These are phyloP conservation scores for Brachyalestes nurse DNA, from an alignment of 2,797 vertebrate genomes.

Conservation along the genomic window DNA sequence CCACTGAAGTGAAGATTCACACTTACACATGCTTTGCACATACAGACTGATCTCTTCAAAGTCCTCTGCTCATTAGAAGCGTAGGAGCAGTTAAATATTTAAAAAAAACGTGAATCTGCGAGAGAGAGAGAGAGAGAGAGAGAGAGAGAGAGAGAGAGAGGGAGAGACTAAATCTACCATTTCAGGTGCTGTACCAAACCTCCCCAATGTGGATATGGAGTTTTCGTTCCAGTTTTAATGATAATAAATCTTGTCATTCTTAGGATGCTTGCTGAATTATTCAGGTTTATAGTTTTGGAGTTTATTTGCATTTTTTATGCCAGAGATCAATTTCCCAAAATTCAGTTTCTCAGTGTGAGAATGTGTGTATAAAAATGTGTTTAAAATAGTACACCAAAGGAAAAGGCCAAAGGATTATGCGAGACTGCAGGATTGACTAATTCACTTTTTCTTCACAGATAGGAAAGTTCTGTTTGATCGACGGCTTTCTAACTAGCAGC, in stretches of 20 bases:
- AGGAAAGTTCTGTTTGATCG: conserved; percentile 38
- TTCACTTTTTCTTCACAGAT: background rate
- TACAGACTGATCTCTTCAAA: conserved; percentile 33
- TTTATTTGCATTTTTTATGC: conserved; percentile 34
- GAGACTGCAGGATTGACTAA: background rate
- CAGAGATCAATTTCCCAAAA: too few relatives aligned
- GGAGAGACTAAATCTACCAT: conserved; percentile 22
- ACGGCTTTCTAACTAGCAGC: conserved; percentile 50
- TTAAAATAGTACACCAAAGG: conserved; percentile 2
- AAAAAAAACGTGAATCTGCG: conserved; percentile 34
- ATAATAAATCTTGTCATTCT: conserved; percentile 47
- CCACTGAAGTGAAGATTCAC: background rate
- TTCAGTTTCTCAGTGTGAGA: too few relatives aligned
- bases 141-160: background rate
- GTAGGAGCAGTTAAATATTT: conserved; percentile 51
- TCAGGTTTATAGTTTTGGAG: conserved; percentile 33
- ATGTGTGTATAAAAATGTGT: conserved; percentile 1
- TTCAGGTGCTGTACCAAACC: conserved; percentile 24
- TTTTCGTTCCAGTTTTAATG: conserved; percentile 48
- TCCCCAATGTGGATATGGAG: conserved; percentile 40
- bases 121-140: conserved; percentile 24
- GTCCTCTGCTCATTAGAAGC: conserved; percentile 47
- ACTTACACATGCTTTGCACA: conserved; percentile 27
- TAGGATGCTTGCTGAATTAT: conserved; percentile 51
- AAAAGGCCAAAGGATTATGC: background rate